phyloP scores from a whole-genome alignment of 2,888 invertebrate genomes.

The Hirtodrosophila duncani region DNA sequence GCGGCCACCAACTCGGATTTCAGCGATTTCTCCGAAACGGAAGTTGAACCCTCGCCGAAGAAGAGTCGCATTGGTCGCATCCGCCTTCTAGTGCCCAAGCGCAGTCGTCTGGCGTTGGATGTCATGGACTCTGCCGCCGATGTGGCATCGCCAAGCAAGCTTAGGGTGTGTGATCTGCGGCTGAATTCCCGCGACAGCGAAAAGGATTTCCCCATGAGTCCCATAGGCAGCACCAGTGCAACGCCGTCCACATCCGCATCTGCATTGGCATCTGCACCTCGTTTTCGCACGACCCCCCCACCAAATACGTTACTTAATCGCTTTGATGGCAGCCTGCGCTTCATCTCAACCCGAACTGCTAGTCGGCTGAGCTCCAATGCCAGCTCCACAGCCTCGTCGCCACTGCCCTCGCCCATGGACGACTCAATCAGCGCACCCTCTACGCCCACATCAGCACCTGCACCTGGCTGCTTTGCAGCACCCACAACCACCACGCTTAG shows the following conservation, averaged over 20 bases:
- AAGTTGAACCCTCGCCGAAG: slow-evolving; percentile 88
- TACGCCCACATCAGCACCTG: slow-evolving; percentile 43
- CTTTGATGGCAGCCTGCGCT: slow-evolving; percentile 59
- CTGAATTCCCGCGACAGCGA: slow-evolving; percentile 83
- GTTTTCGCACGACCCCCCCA: slow-evolving; percentile 64
- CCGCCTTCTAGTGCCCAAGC: slow-evolving; percentile 79
- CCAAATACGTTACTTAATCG: slow-evolving; percentile 58
- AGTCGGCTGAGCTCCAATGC: slow-evolving; percentile 58
- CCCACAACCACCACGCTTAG: slow-evolving; percentile 15
- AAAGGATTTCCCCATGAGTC: slow-evolving; percentile 75
- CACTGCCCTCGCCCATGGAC: slow-evolving; percentile 72
- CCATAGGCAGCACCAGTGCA: slow-evolving; percentile 40
- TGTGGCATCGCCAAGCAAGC: slow-evolving; percentile 84
- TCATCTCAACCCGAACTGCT: slow-evolving; percentile 48
- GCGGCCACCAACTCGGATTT: slow-evolving; percentile 77
- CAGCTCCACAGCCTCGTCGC: slow-evolving; percentile 65
- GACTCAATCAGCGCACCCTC: slow-evolving; percentile 54
- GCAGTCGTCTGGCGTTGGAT: slow-evolving; percentile 76
- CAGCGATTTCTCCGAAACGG: slow-evolving; percentile 83
- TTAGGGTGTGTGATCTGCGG: slow-evolving; percentile 83
- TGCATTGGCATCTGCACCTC: slow-evolving; percentile 25
- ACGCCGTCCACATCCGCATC: slow-evolving; percentile 47
- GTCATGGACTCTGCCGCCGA: slow-evolving; percentile 78
- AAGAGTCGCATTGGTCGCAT: slow-evolving; percentile 80
- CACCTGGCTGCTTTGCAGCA: slow-evolving; percentile 16